phyloP scores from a whole-genome alignment of 2,888 invertebrate genomes.

The Pheosia tremula region DNA sequence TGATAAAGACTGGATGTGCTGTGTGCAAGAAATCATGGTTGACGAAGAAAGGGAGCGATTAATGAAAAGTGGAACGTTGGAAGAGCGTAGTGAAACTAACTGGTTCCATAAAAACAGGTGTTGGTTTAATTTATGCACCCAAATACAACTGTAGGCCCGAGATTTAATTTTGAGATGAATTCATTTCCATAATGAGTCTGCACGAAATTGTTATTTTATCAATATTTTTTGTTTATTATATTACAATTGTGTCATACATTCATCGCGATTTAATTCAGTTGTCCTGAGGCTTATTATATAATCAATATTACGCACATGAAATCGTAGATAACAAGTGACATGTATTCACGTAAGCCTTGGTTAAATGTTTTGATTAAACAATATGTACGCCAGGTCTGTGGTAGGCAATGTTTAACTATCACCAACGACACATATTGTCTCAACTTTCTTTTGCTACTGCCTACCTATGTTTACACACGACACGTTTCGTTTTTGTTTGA shows the following conservation, averaged over 20 bases:
- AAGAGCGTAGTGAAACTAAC: conserved; percentile 10
- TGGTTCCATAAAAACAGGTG: neutral
- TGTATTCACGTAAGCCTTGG: no score
- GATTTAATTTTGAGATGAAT: neutral
- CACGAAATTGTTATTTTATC: neutral
- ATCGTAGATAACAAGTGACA: neutral
- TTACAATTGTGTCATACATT: no score
- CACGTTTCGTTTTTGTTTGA: neutral
- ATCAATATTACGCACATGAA: neutral
- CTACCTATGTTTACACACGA: neutral
- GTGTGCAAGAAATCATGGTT: conserved; percentile 50
- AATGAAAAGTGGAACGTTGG: conserved; percentile 29
- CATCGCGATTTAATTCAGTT: no score
- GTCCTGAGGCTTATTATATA: no score
- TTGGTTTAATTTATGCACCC: conserved; percentile 1
- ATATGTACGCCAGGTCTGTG: neutral
- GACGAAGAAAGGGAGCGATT: conserved; percentile 51
- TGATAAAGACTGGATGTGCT: conserved; percentile 11
- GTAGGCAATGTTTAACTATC: neutral
- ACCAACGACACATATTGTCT: conserved; percentile 1
- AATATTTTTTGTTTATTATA: neutral
- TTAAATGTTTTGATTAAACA: neutral
- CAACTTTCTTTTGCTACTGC: neutral
- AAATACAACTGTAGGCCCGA: neutral
- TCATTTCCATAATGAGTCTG: neutral